phyloP scores from a whole-genome alignment of 2,888 invertebrate genomes.

The Sinodicranocentrus sp. region DNA sequence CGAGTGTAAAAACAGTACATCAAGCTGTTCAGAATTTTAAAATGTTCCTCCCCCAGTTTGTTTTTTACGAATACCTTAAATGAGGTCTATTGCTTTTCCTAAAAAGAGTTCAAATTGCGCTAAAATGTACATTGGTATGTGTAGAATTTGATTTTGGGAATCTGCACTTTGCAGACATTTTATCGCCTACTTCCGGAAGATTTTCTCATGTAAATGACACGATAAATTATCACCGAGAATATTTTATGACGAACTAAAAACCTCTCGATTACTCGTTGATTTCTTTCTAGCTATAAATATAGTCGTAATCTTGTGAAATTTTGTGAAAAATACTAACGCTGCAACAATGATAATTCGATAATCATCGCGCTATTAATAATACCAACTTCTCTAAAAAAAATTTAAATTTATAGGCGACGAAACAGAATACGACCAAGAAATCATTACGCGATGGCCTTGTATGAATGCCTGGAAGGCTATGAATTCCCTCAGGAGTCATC shows the following conservation, averaged over 20 bases:
- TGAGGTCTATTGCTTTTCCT: neutral
- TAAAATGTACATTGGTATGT: neutral
- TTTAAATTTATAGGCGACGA: conserved; percentile 77
- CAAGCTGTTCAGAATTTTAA: too few relatives aligned
- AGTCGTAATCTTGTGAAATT: neutral
- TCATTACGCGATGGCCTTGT: conserved; percentile 82
- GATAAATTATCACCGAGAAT: too few relatives aligned
- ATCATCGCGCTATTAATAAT: neutral
- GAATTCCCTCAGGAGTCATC: conserved; percentile 79
- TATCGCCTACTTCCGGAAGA: conserved; percentile 18
- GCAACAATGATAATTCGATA: neutral
- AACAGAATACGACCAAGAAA: conserved; percentile 78
- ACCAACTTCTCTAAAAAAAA: too few relatives aligned
- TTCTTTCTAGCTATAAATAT: too few relatives aligned
- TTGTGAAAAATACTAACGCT: neutral
- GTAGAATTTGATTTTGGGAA: neutral
- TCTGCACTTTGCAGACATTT: neutral
- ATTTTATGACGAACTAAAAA: too few relatives aligned
- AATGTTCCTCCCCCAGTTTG: too few relatives aligned
- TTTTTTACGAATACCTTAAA: neutral
- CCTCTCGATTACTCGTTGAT: too few relatives aligned
- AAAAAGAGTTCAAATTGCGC: neutral
- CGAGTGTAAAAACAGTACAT: too few relatives aligned
- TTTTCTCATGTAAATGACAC: neutral
- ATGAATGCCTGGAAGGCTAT: conserved; percentile 81